phyloP scores from a whole-genome alignment of 1,140 invertebrate species.

The Episyrphus balteatus region DNA sequence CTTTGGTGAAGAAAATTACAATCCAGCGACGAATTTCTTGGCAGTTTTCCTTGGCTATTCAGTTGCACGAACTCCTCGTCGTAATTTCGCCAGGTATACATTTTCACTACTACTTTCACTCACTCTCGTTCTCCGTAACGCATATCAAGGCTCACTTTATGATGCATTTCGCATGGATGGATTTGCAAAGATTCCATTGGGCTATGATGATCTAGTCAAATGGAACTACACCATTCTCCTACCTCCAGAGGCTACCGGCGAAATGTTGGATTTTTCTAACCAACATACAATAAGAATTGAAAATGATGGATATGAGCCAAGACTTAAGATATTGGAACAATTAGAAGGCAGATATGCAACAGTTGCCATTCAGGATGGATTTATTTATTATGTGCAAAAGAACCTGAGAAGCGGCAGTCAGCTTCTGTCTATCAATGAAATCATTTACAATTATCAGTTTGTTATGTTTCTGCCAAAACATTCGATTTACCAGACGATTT shows the following conservation, averaged over 20 bases:
- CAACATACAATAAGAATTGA: slow-evolving; percentile 1
- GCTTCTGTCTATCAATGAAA: slow-evolving; percentile 3
- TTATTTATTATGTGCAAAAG: slow-evolving; percentile 1
- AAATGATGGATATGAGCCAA: not conserved
- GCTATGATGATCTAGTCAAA: not conserved
- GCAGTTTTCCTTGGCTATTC: slow-evolving; percentile 5
- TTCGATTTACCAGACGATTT: not conserved
- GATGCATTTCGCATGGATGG: slow-evolving; percentile 3
- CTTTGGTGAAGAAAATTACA: slow-evolving; percentile 1
- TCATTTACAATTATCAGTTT: slow-evolving; percentile 3
- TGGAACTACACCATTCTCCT: not conserved
- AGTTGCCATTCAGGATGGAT: not conserved
- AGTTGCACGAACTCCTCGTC: slow-evolving; percentile 4
- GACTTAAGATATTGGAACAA: not conserved
- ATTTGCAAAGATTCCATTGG: not conserved
- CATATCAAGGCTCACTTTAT: slow-evolving; percentile 10
- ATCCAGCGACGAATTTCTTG: slow-evolving; percentile 1
- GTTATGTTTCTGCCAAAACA: slow-evolving; percentile 7
- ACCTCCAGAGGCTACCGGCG: too few relatives aligned
- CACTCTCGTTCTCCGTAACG: slow-evolving; percentile 8
- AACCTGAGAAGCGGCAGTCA: not conserved
- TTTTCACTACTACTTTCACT: slow-evolving; percentile 5
- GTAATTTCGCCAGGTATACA: slow-evolving; percentile 7
- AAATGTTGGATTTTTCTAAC: not conserved
- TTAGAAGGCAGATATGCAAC: not conserved